Conservation (phyloP, 2,888 invertebrate genomes). For the Drosophila bunnanda region DNA sequence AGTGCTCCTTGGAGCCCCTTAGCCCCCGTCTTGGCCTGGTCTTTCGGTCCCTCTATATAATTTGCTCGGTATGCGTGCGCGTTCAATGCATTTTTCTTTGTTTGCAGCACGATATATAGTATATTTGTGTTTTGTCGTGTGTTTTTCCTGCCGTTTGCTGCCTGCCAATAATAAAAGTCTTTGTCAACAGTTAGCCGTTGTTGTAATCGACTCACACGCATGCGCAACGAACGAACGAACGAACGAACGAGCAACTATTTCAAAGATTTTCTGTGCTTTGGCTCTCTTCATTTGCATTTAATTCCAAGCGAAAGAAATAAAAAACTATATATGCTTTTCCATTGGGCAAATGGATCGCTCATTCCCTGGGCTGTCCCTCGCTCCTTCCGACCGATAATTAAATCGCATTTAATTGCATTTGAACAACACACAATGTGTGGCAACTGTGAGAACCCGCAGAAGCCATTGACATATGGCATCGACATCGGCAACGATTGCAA, state of each 20-base stretch:
- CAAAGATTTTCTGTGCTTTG: conserved; percentile 40
- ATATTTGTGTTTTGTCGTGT: conserved; percentile 7
- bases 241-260: conserved; percentile 34
- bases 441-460: conserved; percentile 65
- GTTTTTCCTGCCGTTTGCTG: conserved; percentile 21
- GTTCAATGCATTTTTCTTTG: conserved; percentile 60
- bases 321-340: conserved; percentile 3
- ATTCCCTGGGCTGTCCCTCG: conserved; percentile 14
- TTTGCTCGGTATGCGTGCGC: conserved; percentile 45
- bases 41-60: conserved; percentile 29
- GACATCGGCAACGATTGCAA: conserved; percentile 43
- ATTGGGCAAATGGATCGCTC: conserved; percentile 2
- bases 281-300: conserved; percentile 68
- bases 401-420: conserved; percentile 65
- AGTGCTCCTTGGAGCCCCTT: conserved; percentile 9
- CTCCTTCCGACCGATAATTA: conserved; percentile 55
- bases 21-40: conserved; percentile 14
- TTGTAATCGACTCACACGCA: conserved; percentile 67
- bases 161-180: conserved; percentile 48
- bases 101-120: conserved; percentile 30
- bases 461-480: conserved; percentile 38
- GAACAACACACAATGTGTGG: conserved; percentile 45
- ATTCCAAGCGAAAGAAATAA: conserved; percentile 41
- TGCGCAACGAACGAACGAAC: conserved; percentile 39
- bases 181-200: conserved; percentile 53